These are phyloP conservation scores for Orius laevigatus DNA, from an alignment of 1,140 invertebrate species.

Conservation along the genomic window DNA sequence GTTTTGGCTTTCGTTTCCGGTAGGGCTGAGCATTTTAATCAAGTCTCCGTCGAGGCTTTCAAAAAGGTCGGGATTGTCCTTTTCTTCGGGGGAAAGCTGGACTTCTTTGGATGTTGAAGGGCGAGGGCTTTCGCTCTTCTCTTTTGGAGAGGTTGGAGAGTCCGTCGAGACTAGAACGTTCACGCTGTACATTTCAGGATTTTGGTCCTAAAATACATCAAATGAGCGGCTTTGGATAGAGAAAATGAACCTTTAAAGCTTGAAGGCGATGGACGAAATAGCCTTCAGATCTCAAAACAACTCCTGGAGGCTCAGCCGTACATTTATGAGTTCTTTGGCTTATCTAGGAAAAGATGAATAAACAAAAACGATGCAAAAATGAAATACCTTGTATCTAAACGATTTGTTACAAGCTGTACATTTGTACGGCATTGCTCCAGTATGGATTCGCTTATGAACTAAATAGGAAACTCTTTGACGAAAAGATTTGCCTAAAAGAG, in stretches of 20 bases:
- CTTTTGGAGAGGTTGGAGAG: too few relatives aligned
- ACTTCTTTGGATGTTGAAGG: too few relatives aligned
- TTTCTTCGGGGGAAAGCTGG: too few relatives aligned
- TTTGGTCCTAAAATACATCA: too few relatives aligned
- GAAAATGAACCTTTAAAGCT: slow-evolving; percentile 21
- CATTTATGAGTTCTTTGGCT: slow-evolving; percentile 69
- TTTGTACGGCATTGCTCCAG: slow-evolving; percentile 65
- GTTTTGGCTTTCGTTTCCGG: too few relatives aligned
- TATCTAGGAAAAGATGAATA: slow-evolving; percentile 31
- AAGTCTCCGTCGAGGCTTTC: too few relatives aligned
- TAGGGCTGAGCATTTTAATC: too few relatives aligned
- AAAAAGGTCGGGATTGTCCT: too few relatives aligned
- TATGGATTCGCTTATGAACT: slow-evolving; percentile 69
- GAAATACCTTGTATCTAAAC: slow-evolving; percentile 42
- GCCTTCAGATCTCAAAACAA: slow-evolving; percentile 21
- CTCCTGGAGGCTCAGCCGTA: slow-evolving; percentile 36
- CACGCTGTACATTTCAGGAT: too few relatives aligned
- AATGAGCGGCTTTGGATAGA: too few relatives aligned
- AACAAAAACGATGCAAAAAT: slow-evolving; percentile 8
- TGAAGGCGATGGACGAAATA: slow-evolving; percentile 29
- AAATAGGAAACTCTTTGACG: slow-evolving; percentile 70
- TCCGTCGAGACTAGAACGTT: too few relatives aligned
- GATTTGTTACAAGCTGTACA: slow-evolving; percentile 64
- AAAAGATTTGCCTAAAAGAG: slow-evolving; percentile 61
- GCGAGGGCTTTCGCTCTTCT: too few relatives aligned